Conservation (phyloP, 2,888 invertebrate genomes). For the Morpho achilles region DNA sequence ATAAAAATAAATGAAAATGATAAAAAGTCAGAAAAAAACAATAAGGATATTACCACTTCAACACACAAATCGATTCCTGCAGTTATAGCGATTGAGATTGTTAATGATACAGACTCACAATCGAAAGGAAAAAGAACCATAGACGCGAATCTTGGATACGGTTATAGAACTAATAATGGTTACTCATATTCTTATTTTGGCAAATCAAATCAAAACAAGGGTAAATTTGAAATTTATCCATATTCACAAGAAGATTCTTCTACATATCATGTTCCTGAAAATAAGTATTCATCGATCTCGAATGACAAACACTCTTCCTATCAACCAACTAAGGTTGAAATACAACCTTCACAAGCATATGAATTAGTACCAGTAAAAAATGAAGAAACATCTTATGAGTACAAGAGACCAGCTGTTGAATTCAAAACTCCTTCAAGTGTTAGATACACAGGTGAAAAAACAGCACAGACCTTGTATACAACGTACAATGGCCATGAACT, state of each 20-base stretch:
- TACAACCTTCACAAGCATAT: conserved; percentile 79
- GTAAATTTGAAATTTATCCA: conserved; percentile 83
- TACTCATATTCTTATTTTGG: conserved; percentile 73
- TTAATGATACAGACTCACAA: conserved; percentile 75
- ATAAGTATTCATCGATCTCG: conserved; percentile 23
- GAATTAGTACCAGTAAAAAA: conserved; percentile 63
- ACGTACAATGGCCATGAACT: conserved; percentile 70
- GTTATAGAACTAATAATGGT: conserved; percentile 76
- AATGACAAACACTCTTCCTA: conserved; percentile 35
- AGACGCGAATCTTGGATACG: conserved; percentile 85
- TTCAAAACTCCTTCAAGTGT: conserved; percentile 38
- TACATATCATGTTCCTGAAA: conserved; percentile 23
- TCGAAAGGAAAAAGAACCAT: conserved; percentile 84
- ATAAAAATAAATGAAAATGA: conserved; percentile 34
- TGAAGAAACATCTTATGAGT: conserved; percentile 51
- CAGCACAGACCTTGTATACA: conserved; percentile 63
- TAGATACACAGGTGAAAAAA: conserved; percentile 29
- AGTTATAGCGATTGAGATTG: conserved; percentile 81
- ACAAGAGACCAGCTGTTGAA: conserved; percentile 50
- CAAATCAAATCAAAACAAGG: conserved; percentile 62
- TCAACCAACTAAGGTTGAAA: conserved; percentile 65
- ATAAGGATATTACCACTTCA: conserved; percentile 22
- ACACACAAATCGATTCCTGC: conserved; percentile 54
- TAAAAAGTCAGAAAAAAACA: conserved; percentile 18
- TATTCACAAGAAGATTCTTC: conserved; percentile 83